Base-by-base conservation (phyloP, 2,797 vertebrate species). In the Brachyrhaphis roseni region DNA sequence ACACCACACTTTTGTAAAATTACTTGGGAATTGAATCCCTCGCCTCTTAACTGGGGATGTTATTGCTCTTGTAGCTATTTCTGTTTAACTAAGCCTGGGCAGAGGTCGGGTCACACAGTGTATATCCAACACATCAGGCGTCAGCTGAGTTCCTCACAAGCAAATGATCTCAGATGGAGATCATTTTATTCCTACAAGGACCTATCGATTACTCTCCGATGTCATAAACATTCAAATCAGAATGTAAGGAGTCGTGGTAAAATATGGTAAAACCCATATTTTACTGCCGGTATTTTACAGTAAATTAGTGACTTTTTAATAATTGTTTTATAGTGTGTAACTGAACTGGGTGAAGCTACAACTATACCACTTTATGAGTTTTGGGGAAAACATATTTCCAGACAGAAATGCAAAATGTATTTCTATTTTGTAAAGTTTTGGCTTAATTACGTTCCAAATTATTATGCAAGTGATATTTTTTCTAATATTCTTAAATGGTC, bases 21-120 rank as follows among this genome's bases (percentile, higher is more conserved):
- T 89, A 91, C 86, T 88, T 39, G 82, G 90, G 88, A 91, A 93
- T 93, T 90, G 89, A 90, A 92, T 92, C 92, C 88, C 91, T 82
- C 74, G 84, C 87, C 77, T 84, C 87, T 93, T 91, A 88, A 83
- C 88, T 49, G 68, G 75, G 88, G 88, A 87, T 87, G 87, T 87
- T 86, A 92, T 92, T 91, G 85, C 87, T 89, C 75, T 90, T 92
- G 90, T 87, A 86, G 89, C 84, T 89, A 85, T 90, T 91, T 90
- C 85, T 88, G 83, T 88, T 91, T 87, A 90, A 93, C 88, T 80
- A 87, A 84, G 72, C 68, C 82, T 31, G 20, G 34, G 59, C 75
- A 83, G 31, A 80, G 78, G 72, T 46, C 11, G 34, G 74, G 80
- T 79, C 84, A 77, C 59, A 41, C 73, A 78, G 23, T 77, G 39